phyloP scores from a whole-genome alignment of 2,888 invertebrate species.

The Luperina testacea region DNA sequence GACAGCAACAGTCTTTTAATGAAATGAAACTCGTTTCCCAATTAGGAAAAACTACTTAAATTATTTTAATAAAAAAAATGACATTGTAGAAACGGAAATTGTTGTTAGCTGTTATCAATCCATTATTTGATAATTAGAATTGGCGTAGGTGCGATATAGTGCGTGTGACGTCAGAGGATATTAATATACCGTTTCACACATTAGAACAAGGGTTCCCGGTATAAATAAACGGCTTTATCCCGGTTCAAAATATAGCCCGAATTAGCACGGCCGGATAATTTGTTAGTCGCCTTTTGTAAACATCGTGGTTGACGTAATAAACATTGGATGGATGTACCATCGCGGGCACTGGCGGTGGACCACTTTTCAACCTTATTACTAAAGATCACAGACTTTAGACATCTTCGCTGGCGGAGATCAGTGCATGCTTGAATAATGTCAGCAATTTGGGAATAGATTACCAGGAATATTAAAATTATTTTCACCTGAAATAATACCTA shows the following conservation, averaged over 20 bases:
- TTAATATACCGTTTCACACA: conserved; percentile 54
- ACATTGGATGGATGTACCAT: conserved; percentile 7
- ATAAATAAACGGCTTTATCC: conserved; percentile 51
- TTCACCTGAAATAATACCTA: too few relatives aligned
- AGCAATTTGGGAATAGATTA: too few relatives aligned
- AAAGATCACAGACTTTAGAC: too few relatives aligned
- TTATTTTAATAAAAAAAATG: conserved; percentile 5
- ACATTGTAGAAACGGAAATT: conserved; percentile 23
- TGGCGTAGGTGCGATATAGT: conserved; percentile 35
- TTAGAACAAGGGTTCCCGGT: conserved; percentile 51
- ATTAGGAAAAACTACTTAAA: conserved; percentile 33
- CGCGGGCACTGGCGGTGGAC: too few relatives aligned
- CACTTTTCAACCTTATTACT: too few relatives aligned
- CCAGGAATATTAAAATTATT: too few relatives aligned
- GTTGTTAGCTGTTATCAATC: conserved; percentile 33
- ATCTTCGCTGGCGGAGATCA: too few relatives aligned
- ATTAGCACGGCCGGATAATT: conserved; percentile 61
- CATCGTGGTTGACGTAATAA: conserved; percentile 59
- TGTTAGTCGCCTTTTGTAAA: conserved; percentile 61
- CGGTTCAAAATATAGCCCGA: conserved; percentile 54
- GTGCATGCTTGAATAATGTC: too few relatives aligned
- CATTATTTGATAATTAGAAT: conserved; percentile 51
- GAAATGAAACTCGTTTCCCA: conserved; percentile 21
- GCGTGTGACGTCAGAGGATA: conserved; percentile 58
- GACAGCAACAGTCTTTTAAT: conserved; percentile 25